Evolutionary conservation across 37 sponge, comb jelly and placozoan species (phyloP).

Genomic region (Lycopodina hypogea): DNA sequence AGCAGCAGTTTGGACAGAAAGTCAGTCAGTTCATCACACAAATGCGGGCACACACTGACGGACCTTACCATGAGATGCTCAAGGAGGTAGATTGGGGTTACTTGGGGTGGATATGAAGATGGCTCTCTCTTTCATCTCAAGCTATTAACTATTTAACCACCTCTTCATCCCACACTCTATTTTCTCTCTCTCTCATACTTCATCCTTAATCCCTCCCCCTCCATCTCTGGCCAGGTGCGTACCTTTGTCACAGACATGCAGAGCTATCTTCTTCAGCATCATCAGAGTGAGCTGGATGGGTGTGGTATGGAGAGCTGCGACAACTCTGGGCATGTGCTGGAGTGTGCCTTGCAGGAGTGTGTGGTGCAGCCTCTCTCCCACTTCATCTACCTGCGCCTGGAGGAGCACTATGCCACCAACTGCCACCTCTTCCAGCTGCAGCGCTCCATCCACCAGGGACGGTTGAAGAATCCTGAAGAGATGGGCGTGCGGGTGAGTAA

Average conservation of each 20-base stretch:
- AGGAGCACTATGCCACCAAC: slow-evolving; percentile 23
- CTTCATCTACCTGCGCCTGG: slow-evolving; percentile 28
- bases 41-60: slow-evolving; percentile 8
- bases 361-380: slow-evolving; percentile 38
- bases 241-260: slow-evolving; percentile 60
- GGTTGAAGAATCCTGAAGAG: slow-evolving; percentile 40
- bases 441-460: slow-evolving; percentile 37
- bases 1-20: slow-evolving; percentile 36
- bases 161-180: not conserved
- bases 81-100: slow-evolving; percentile 15
- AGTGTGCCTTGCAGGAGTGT: slow-evolving; percentile 57
- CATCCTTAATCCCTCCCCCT: not conserved
- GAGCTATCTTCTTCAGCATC: slow-evolving; percentile 46
- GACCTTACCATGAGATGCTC: slow-evolving; percentile 52
- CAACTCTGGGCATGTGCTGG: slow-evolving; percentile 66
- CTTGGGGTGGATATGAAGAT: too few species aligned
- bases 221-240: slow-evolving; percentile 30
- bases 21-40: slow-evolving; percentile 26
- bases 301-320: slow-evolving; percentile 57
- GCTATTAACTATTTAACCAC: not conserved
- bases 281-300: slow-evolving; percentile 26
- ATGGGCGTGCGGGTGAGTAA: slow-evolving; percentile 67
- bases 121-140: too few species aligned
- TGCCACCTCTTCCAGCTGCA: slow-evolving; percentile 40
- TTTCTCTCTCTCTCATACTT: not conserved